Evolutionary conservation across 1,140 invertebrate genomes (phyloP), one percentile per base, ranked within the genome.

Genomic region (Coelopa frigida): DNA sequence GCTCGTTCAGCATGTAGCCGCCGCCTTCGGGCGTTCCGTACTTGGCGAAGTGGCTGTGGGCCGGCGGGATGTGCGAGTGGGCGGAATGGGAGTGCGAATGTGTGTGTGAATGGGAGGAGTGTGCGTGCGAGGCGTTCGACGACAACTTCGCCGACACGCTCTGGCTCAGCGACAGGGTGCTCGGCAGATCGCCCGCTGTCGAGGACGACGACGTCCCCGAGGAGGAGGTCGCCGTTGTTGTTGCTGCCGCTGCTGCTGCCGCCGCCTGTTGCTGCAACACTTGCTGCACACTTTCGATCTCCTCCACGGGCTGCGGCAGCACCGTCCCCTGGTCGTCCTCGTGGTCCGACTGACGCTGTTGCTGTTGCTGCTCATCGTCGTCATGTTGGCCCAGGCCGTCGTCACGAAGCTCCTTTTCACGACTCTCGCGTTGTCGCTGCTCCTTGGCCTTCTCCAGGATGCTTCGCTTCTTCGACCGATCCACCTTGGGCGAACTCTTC

Each of bases 201-300:
- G 40, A 23, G 3, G 27, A 32, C 1, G 41, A 20, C 12, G 41
- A 21, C 2, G 41, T 32, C 15, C 8, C 24, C 24, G 41, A 18
- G 4, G 41, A 21, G 15, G 41, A 21, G n/a, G n/a, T n/a, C n/a
- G n/a, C n/a, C n/a, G n/a, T n/a, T n/a, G 8, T 33, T 11, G 6
- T 26, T 18, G 38, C n/a, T 23, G 23, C 7, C 21, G 35, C 18
- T 40, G 15, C 10, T 38, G 21, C 11, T 38, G 44, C 5, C 14
- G 45, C 6, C 4, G 29, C 29, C 11, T 31, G 26, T 5, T 47
- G 22, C 53, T 23, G 55, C 51, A 6, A 36, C 44, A 3, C 49
- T 41, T 61, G 62, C 46, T 66, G 59, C 5, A 60, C 29, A n/a
- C n/a, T 62, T 47, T 66, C 62, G 5, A 66, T 66, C 55, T 66